Percentiles rank a stretch among this genome's conserved stretches.
Evolutionary conservation across 2,888 invertebrate genomes (phyloP).

Genomic region (Tholera decimalis): DNA sequence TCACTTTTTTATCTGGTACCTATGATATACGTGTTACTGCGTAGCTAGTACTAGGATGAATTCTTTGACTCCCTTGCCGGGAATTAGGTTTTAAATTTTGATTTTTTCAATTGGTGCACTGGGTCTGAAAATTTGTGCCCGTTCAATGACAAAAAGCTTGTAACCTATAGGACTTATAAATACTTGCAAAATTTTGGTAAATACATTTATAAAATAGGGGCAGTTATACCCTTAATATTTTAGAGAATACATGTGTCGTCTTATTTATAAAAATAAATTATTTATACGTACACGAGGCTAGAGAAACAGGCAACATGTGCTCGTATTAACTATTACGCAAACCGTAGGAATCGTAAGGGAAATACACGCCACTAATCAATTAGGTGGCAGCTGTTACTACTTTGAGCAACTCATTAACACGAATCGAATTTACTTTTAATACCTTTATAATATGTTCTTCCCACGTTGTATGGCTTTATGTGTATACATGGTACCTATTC

Average conservation of each 20-base stretch:
- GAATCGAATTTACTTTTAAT: constrained; percentile 11
- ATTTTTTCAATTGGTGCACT: too few relatives aligned
- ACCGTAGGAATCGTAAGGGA: constrained; percentile 10
- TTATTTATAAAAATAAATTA: not conserved
- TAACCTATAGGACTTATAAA: not conserved
- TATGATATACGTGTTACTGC: not conserved
- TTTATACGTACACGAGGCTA: not conserved
- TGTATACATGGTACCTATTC: constrained; percentile 5
- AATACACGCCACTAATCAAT: constrained; percentile 43
- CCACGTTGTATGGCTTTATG: constrained; percentile 11
- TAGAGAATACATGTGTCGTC: not conserved
- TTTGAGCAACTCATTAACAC: constrained; percentile 49
- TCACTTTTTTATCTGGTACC: not conserved
- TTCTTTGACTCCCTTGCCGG: too few relatives aligned
- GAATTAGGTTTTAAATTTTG: too few relatives aligned
- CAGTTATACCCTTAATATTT: not conserved
- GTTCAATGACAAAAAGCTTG: not conserved
- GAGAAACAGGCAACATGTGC: not conserved
- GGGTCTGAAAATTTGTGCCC: not conserved
- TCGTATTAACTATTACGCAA: constrained; percentile 31
- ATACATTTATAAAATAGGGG: not conserved
- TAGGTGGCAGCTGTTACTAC: constrained; percentile 25
- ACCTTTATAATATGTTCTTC: constrained; percentile 6
- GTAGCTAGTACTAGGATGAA: too few relatives aligned
- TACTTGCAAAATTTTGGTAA: too few relatives aligned